Conservation (phyloP, 2,113 vertebrate genomes). For the Hepsetus odoe region DNA sequence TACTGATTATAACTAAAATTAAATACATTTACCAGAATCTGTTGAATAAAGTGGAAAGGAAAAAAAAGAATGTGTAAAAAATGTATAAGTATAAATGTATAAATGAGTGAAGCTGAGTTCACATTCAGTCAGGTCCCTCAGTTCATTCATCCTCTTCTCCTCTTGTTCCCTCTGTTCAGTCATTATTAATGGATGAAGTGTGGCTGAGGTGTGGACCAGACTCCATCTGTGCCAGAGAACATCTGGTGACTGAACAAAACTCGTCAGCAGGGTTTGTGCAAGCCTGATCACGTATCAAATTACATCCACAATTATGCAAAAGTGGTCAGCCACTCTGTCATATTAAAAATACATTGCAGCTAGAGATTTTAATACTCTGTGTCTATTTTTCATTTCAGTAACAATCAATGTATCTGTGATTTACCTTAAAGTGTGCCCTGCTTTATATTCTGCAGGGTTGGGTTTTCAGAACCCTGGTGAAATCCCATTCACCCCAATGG, state of each 20-base stretch:
- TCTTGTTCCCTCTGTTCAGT: constrained; percentile 5
- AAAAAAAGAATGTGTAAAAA: too few relatives aligned
- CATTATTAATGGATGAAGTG: constrained; percentile 27
- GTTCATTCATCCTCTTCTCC: neutral
- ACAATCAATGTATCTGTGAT: neutral
- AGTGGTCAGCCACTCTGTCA: neutral
- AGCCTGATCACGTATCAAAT: constrained; percentile 7
- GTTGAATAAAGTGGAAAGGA: too few relatives aligned
- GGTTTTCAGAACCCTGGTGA: too few relatives aligned
- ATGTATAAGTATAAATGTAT: too few relatives aligned
- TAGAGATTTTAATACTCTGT: neutral
- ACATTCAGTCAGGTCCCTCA: neutral
- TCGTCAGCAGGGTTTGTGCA: neutral
- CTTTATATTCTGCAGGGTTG: too few relatives aligned
- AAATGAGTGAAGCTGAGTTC: too few relatives aligned
- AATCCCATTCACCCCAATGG: too few relatives aligned
- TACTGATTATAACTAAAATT: neutral
- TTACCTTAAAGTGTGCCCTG: neutral
- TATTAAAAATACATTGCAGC: neutral
- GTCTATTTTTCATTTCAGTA: neutral
- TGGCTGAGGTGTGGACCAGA: constrained; percentile 27
- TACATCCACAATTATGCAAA: constrained; percentile 4
- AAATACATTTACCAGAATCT: neutral
- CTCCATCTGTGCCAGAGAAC: constrained; percentile 27
- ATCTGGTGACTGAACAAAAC: constrained; percentile 25